These are phyloP conservation scores for Bombus soroeensis DNA, from an alignment of 1,140 invertebrate species.

Conservation along the genomic window DNA sequence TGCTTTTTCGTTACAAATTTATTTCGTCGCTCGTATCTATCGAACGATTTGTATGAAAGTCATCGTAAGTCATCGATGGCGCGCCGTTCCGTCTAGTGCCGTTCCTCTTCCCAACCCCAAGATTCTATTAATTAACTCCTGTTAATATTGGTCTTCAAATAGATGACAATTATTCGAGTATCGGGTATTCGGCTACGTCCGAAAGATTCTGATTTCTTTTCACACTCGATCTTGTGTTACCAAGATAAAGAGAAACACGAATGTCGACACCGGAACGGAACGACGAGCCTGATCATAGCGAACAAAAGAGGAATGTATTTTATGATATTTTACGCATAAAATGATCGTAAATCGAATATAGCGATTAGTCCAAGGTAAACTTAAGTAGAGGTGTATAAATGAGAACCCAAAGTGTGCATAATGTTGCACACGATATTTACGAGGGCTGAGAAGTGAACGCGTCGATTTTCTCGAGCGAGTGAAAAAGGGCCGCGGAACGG, in stretches of 20 bases:
- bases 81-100: constrained; percentile 48
- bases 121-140: too few relatives aligned
- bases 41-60: constrained; percentile 78
- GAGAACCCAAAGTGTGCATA: not conserved
- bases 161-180: not conserved
- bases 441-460: constrained; percentile 9
- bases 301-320: constrained; percentile 78
- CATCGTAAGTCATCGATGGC: constrained; percentile 66
- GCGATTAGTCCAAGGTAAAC: constrained; percentile 64
- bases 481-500: constrained; percentile 42
- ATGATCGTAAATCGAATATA: constrained; percentile 66
- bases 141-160: not conserved
- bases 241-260: not conserved
- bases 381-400: constrained; percentile 73
- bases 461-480: constrained; percentile 32
- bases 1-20: constrained; percentile 69
- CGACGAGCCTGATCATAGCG: constrained; percentile 69
- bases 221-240: not conserved
- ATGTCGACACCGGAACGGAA: constrained; percentile 29
- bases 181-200: not conserved
- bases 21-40: constrained; percentile 71
- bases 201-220: not conserved
- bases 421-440: constrained; percentile 14
- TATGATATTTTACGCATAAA: constrained; percentile 78
- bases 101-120: not conserved